Percentiles rank a stretch among this genome's conserved stretches.
phyloP scores from a whole-genome alignment of 2,113 vertebrate species.

The Salvator merianae region DNA sequence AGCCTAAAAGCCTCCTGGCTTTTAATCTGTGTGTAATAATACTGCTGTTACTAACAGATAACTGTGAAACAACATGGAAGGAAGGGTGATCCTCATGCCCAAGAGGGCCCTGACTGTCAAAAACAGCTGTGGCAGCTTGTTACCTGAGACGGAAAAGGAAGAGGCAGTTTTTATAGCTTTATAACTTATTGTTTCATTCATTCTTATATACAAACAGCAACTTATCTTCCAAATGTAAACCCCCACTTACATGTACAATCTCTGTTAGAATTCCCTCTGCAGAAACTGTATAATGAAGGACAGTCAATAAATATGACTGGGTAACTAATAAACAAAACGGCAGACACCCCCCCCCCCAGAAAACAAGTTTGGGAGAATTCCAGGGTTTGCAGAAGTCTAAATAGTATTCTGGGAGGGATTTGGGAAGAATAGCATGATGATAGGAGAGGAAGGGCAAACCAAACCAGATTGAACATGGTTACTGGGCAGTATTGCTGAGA shows the following conservation, averaged over 20 bases:
- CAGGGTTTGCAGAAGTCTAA: neutral
- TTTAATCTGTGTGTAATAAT: slow-evolving; percentile 70
- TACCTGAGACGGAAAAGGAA: slow-evolving; percentile 43
- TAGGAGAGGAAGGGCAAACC: neutral
- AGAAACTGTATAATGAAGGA: too few species aligned
- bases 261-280: too few species aligned
- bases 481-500: too few species aligned
- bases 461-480: too few species aligned
- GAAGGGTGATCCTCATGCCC: slow-evolving; percentile 48
- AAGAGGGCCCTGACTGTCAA: slow-evolving; percentile 42
- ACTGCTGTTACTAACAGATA: slow-evolving; percentile 67
- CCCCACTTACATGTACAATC: too few species aligned
- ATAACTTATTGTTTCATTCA: neutral
- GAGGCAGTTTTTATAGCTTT: slow-evolving; percentile 21
- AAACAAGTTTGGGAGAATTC: neutral
- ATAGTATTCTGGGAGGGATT: neutral
- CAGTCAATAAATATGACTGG: too few species aligned
- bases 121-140: slow-evolving; percentile 36
- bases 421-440: neutral
- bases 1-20: slow-evolving; percentile 65
- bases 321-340: neutral
- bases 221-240: neutral
- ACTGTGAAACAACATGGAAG: slow-evolving; percentile 61
- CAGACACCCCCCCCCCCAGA: neutral
- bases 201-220: neutral